Base-by-base conservation (phyloP, 2,797 vertebrate species). In the Tauraco hartlaubi region DNA sequence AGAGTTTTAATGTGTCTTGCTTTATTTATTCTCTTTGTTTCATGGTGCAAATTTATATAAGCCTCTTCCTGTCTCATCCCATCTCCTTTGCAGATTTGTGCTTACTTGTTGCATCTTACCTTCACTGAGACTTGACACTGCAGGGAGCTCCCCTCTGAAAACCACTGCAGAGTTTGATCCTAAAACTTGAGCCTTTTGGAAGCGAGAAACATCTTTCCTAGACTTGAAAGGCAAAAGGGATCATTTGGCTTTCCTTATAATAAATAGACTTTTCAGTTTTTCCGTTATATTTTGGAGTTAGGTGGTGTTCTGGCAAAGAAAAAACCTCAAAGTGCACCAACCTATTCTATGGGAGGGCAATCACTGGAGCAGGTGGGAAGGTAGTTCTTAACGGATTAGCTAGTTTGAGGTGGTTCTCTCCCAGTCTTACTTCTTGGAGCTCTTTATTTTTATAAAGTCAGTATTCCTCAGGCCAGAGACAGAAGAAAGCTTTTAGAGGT, bases 251-350 rank as follows among this genome's bases (percentile, higher is more conserved):
- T 76, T 41, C 77, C 29, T 49, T 78, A 8, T 29, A 7, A 43
- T 25, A 71, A 52, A 12, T 15, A 77, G 13, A 8, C 5, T 71
- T 94, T 71, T 17, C 15, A 7, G 2, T 33, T 85, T 82, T 92
- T 51, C 29, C 5, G 1, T 35, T 67, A 5, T 46, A 15, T 79
- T 93, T 94, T 85, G 39, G 37, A 80, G 15, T 72, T 54, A n/a
- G 6, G 8, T 52, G 28, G 18, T 82, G 48, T 51, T 93, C 69
- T 55, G 28, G 11, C 21, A 76, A 58, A n/a, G 28, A 6, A 22
- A 78, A 85, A 43, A 1, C 1, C 12, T 3, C 0, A 14, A 71
- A 71, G 10, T 81, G 16, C n/a, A 33, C 6, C 12, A n/a, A 4
- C 16, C 3, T 46, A 0, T 77, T 73, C 39, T 35, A 1, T 71